Base-by-base conservation (phyloP, 2,888 invertebrate species). In the Loripinus fragilis region DNA sequence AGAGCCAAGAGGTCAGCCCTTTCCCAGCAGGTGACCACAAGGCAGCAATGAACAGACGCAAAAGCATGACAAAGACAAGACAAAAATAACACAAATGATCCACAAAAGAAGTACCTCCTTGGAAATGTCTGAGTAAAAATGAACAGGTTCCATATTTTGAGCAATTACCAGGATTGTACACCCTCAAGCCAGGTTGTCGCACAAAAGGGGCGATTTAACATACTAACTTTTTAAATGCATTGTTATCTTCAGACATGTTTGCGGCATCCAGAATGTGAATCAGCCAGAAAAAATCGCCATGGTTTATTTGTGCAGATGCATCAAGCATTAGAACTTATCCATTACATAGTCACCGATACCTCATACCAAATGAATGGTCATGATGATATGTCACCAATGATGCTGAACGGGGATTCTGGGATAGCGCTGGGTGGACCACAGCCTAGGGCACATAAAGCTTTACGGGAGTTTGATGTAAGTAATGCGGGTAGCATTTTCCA, bases 261-360 rank as follows among this genome's bases (percentile, higher is more conserved):
- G 85, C 95, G 98, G 90, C 99, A 99, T 94, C 98, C 98, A 28
- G 98, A 98, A 89, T 97, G 98, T 93, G 96, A 96, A 68, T 96
- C 97, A 73, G 98, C 99, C 0, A 95, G 97, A 85, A 98, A 98
- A 94, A 99, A 98, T 94, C 95, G 99, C 12, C 99, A 99, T 94
- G 98, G 98, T 0, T 98, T 99, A 65, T 99, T 99, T 95, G 77
- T 86, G 15, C 98, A 98, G 94, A 99, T 99, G 97, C 95, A 98
- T 81, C 95, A 98, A 84, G 98, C 99, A 33, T 97, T 99, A 96
- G 98, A 99, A 94, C 95, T 99, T 85, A 98, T 99, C 88, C 98
- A 99, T 94, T 98, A 97, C 94, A 98, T 99, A 79, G 98, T 99
- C 66, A 97, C 98, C 91, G 99, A 99, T 94, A 98, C 98, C n/a